Evolutionary conservation across 1,140 invertebrate genomes (phyloP).

Genomic region (Lordiphosa mommai): DNA sequence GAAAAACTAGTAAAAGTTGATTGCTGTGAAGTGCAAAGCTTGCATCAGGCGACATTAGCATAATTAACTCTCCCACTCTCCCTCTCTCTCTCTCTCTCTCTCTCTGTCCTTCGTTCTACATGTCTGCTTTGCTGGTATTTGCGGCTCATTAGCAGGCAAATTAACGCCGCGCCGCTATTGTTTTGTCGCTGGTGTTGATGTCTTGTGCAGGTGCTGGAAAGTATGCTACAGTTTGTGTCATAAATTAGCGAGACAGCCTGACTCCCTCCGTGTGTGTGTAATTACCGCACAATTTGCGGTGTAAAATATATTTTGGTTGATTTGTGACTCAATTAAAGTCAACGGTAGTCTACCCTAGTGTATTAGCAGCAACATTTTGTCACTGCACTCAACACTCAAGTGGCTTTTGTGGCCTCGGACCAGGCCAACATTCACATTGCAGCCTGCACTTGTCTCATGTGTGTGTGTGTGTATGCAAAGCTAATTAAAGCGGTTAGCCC

Average conservation of each 20-base stretch:
- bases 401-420: slow-evolving; percentile 61
- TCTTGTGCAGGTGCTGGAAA: slow-evolving; percentile 58
- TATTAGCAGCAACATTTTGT: slow-evolving; percentile 43
- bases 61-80: slow-evolving; percentile 48
- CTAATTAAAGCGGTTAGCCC: slow-evolving; percentile 75
- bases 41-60: slow-evolving; percentile 43
- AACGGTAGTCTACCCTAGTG: slow-evolving; percentile 53
- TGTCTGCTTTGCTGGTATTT: slow-evolving; percentile 43
- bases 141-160: slow-evolving; percentile 68
- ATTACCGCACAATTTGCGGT: slow-evolving; percentile 67
- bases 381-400: slow-evolving; percentile 59
- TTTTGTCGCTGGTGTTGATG: slow-evolving; percentile 18
- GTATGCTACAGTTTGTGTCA: slow-evolving; percentile 62
- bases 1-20: slow-evolving; percentile 15
- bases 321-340: slow-evolving; percentile 79
- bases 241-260: slow-evolving; percentile 58
- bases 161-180: slow-evolving; percentile 59
- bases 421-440: slow-evolving; percentile 51
- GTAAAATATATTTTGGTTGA: slow-evolving; percentile 77
- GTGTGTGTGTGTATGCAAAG: slow-evolving; percentile 29
- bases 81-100: neutral
- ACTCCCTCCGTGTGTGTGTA: slow-evolving; percentile 25
- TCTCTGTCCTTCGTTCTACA: no score
- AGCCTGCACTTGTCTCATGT: slow-evolving; percentile 15
- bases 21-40: neutral